A percentile compares a stretch with the other conserved stretches of the same genome.
Evolutionary conservation across 2,113 vertebrate genomes (phyloP).

Genomic region (Oreotragus oreotragus): DNA sequence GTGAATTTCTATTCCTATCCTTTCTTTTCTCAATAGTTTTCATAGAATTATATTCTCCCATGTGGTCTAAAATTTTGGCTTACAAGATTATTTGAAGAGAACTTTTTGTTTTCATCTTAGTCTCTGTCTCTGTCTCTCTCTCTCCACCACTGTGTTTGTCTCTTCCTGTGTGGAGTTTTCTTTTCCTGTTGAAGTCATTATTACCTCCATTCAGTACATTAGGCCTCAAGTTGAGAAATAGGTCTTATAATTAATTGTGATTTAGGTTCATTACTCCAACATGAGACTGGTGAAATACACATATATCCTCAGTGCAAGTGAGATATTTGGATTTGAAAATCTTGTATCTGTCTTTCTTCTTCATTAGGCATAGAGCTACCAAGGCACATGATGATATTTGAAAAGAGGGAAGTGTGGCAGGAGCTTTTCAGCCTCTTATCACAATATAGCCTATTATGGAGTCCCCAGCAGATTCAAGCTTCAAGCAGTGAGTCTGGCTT

Average conservation of each 20-base stretch:
- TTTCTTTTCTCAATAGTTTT: neutral
- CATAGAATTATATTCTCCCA: neutral
- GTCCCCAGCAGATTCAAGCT: no score
- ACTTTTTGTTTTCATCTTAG: neutral
- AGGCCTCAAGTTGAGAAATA: neutral
- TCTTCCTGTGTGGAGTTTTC: neutral
- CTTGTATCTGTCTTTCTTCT: neutral
- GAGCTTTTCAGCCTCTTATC: neutral
- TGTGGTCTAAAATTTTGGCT: neutral
- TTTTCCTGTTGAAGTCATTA: neutral
- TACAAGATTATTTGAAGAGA: neutral
- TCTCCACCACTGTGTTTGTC: neutral
- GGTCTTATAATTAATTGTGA: neutral
- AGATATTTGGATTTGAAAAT: neutral
- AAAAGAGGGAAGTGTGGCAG: neutral
- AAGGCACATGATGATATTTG: neutral
- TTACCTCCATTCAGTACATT: neutral
- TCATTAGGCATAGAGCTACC: neutral
- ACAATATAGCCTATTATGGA: no score
- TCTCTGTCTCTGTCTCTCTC: neutral
- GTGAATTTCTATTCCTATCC: neutral
- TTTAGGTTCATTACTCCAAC: neutral
- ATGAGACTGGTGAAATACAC: neutral
- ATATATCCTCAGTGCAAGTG: neutral
- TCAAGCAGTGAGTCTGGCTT: neutral